Conservation (phyloP, 2,888 invertebrate genomes). For the Tetranychus truncatus region DNA sequence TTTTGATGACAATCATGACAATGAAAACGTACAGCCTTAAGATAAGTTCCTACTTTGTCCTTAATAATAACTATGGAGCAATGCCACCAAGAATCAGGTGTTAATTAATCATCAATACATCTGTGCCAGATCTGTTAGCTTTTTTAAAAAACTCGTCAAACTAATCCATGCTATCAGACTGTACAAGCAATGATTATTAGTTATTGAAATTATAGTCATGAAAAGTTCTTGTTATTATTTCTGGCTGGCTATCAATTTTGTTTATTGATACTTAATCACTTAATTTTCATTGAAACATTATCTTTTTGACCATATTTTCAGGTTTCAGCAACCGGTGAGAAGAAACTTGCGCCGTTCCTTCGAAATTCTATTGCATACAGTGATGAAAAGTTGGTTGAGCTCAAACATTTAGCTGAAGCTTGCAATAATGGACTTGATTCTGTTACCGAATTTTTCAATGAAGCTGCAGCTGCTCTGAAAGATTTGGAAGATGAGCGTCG, state of each 20-base stretch:
- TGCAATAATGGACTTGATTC: background rate
- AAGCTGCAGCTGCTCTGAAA: background rate
- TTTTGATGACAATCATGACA: too few relatives aligned
- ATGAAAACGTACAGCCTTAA: too few relatives aligned
- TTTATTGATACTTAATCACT: too few relatives aligned
- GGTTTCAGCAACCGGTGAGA: slow-evolving; percentile 2
- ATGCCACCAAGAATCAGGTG: too few relatives aligned
- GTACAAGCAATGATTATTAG: too few relatives aligned
- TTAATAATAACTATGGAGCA: too few relatives aligned
- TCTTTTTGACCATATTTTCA: background rate
- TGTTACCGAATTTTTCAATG: background rate
- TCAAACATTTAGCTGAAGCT: background rate
- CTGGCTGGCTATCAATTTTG: background rate
- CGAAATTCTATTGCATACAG: background rate
- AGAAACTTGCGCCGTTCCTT: background rate
- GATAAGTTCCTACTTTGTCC: too few relatives aligned
- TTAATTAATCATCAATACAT: too few relatives aligned
- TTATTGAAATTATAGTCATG: too few relatives aligned
- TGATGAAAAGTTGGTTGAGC: slow-evolving; percentile 5
- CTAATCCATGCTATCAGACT: too few relatives aligned
- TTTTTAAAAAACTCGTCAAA: too few relatives aligned
- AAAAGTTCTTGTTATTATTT: background rate
- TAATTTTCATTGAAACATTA: background rate
- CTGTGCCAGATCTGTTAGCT: too few relatives aligned
- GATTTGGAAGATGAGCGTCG: background rate